Base-by-base conservation (phyloP, 2,888 invertebrate species). In the Lepidonotus clava region DNA sequence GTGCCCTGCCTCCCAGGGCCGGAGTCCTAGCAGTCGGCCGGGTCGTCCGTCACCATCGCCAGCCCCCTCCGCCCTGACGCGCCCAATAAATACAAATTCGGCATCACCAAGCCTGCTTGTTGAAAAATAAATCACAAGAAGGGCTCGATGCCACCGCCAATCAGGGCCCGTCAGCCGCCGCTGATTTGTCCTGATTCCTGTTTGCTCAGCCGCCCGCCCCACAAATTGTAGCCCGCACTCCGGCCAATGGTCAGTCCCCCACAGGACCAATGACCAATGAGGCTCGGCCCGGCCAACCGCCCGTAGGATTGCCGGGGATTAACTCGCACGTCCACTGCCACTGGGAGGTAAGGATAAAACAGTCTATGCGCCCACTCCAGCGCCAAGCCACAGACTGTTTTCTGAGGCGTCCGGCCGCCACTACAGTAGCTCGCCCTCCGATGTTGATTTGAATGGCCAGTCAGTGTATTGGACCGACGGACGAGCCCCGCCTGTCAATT, bases 381-480 rank as follows among this genome's bases (percentile, higher is more conserved):
- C n/a, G n/a, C n/a, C 61, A n/a, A 61, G 24, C 28, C 61, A n/a
- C 28, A n/a, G 61, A 32, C 14, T 24, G 61, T 61, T 18, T 61
- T 46, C 8, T 46, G 46, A 46, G 61, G 61, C 28, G n/a, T n/a
- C n/a, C n/a, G n/a, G n/a, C n/a, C n/a, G n/a, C n/a, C n/a, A n/a
- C n/a, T n/a, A n/a, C n/a, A n/a, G n/a, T n/a, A n/a, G n/a, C n/a
- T n/a, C n/a, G n/a, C n/a, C n/a, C n/a, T n/a, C n/a, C n/a, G 61
- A 61, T 61, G 61, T 61, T 61, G 61, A 61, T 61, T 61, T 61
- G 61, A 61, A 61, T 61, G 61, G 61, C 61, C 28, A 28, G 61
- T 61, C 61, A 61, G 61, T 61, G 61, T 61, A 61, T 61, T 61
- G 61, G 61, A 24, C 61, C 28, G 1, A 11, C 21, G 61, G 61